Conservation (phyloP, 37 sponge, comb jelly and placozoan genomes). For the Axinella damicornis region DNA sequence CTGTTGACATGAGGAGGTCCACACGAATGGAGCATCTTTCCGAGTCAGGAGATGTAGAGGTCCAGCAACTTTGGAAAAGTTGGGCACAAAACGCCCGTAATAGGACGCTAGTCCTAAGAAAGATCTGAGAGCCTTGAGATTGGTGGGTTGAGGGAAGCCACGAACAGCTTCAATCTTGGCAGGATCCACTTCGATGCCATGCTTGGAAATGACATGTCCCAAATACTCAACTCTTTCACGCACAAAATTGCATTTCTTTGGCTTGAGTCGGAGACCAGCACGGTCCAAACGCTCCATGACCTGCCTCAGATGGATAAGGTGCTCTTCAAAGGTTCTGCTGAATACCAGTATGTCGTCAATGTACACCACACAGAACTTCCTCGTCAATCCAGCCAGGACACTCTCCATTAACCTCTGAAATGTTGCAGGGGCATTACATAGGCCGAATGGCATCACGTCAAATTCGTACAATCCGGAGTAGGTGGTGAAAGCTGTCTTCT, state of each 20-base stretch:
- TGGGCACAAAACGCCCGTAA: constrained; percentile 19
- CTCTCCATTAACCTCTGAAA: neutral
- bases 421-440: too few relatives aligned
- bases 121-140: constrained; percentile 23
- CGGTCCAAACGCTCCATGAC: constrained; percentile 17
- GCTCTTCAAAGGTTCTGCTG: constrained; percentile 21
- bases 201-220: constrained; percentile 33
- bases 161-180: constrained; percentile 22
- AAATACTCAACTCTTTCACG: constrained; percentile 13
- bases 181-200: constrained; percentile 19
- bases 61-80: neutral
- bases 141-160: neutral
- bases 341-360: constrained; percentile 38
- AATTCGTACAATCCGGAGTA: neutral
- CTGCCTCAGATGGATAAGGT: neutral
- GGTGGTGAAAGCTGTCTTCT: constrained; percentile 3
- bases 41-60: constrained; percentile 18
- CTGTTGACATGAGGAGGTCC: constrained; percentile 14
- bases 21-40: neutral
- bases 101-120: constrained; percentile 44
- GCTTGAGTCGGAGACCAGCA: constrained; percentile 37
- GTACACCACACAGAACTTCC: constrained; percentile 29
- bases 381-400: neutral
- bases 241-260: constrained; percentile 40
- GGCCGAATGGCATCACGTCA: neutral